Base-by-base conservation (phyloP, 2,113 vertebrate species). In the Grus americana region DNA sequence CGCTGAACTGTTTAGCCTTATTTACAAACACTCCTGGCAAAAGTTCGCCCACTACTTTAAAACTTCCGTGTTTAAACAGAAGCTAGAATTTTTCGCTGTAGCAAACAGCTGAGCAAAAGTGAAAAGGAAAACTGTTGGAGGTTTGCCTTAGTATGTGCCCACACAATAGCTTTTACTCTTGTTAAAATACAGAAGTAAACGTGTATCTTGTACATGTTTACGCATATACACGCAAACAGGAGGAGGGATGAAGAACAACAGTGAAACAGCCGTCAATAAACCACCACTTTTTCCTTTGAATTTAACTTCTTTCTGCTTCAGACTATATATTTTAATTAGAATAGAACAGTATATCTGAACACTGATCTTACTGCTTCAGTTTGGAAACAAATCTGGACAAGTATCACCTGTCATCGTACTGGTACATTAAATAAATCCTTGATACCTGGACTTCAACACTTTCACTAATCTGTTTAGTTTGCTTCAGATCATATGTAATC, bases 191-290 rank as follows among this genome's bases (percentile, higher is more conserved):
- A 63, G 17, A 83, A 46, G 0, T 36, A 86, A 82, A 66, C 1
- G 4, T 1, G 0, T 5, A 13, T 29, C 7, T 19, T 58, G 13
- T 13, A 40, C 5, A 30, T 17, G 5, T 58, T 58, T 46, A 40
- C 16, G 40, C 6, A 8, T 14, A 63, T 0, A 44, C 12, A 58
- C 5, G 61, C 23, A 87, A 62, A 59, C 2, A 55, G 44, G 15
- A 70, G 13, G 10, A 5, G 10, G 12, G 3, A 29, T 0, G 0
- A 79, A 61, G 32, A 79, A 61, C 46, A 55, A 47, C 3, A 67
- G 34, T 3, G 5, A 79, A 7, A 59, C 4, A 59, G 9, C 12
- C 24, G 44, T 26, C 24, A n/a, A 7, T n/a, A 80, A 79, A 46
- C 2, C 3, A 1, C 12, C 29, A 18, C 6, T 22, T 62, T 32